These are phyloP conservation scores for Camponotus fellah DNA, from an alignment of 2,888 invertebrate species.

Conservation along the genomic window DNA sequence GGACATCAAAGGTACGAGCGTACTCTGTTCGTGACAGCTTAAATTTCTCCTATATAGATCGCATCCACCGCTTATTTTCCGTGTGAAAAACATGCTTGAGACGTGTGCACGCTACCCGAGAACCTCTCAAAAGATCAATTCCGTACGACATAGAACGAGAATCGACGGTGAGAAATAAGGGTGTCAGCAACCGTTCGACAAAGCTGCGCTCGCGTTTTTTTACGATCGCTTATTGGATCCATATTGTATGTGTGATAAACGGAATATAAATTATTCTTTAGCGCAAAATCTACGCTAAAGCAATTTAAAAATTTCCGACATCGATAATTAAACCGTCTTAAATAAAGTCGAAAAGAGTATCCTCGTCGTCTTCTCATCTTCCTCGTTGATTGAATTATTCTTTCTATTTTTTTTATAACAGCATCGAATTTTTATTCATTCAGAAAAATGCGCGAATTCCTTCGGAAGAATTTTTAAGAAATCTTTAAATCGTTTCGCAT, in stretches of 20 bases:
- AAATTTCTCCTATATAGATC: slow-evolving; percentile 37
- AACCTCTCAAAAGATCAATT: slow-evolving; percentile 46
- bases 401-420: neutral
- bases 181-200: slow-evolving; percentile 5
- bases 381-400: neutral
- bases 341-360: neutral
- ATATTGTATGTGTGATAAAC: slow-evolving; percentile 17
- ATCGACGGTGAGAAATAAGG: slow-evolving; percentile 42
- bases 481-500: neutral
- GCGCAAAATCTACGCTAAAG: neutral
- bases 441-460: neutral
- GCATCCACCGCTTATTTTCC: slow-evolving; percentile 35
- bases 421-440: slow-evolving; percentile 6
- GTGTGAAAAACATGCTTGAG: neutral
- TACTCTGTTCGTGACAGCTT: slow-evolving; percentile 49
- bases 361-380: neutral
- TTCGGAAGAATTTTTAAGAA: neutral
- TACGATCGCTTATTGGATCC: slow-evolving; percentile 37
- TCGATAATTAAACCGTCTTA: slow-evolving; percentile 11
- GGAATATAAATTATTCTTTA: slow-evolving; percentile 42
- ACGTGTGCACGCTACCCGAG: slow-evolving; percentile 8
- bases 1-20: slow-evolving; percentile 23
- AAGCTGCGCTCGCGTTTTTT: slow-evolving; percentile 24
- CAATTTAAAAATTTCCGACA: neutral
- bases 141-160: slow-evolving; percentile 12